Percentiles rank a stretch among this genome's conserved stretches.
Evolutionary conservation across 2,113 vertebrate genomes (phyloP).

Genomic region (Rhynchopsitta pachyrhyncha): DNA sequence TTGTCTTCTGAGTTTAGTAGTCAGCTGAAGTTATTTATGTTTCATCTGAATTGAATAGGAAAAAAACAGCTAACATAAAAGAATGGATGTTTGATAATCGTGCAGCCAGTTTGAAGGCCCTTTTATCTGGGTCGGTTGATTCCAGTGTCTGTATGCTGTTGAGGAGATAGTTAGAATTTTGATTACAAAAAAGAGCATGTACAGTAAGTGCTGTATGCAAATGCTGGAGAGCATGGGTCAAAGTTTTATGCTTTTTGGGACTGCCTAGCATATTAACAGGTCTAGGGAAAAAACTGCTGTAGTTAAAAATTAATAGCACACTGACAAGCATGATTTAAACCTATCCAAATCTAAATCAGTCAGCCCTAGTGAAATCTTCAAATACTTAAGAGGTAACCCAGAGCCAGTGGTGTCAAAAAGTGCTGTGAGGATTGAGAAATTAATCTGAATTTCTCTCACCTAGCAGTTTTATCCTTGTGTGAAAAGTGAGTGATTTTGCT

Average conservation of each 20-base stretch:
- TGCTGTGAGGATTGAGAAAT: conserved; percentile 45
- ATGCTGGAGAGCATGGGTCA: conserved; percentile 47
- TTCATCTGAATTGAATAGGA: conserved; percentile 10
- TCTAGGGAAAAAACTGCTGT: conserved; percentile 47
- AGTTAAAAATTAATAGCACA: conserved; percentile 70
- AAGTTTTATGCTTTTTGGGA: conserved; percentile 59
- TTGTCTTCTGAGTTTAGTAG: neutral
- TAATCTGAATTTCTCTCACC: conserved; percentile 59
- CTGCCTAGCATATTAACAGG: conserved; percentile 65
- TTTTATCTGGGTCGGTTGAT: neutral
- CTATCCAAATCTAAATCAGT: conserved; percentile 66
- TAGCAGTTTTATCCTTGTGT: conserved; percentile 54
- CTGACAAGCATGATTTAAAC: conserved; percentile 68
- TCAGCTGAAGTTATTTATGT: neutral
- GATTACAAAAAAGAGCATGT: conserved; percentile 27
- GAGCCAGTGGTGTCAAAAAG: conserved; percentile 53
- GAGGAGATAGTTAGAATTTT: conserved; percentile 35
- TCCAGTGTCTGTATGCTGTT: neutral
- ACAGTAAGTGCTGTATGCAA: conserved; percentile 57
- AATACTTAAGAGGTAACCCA: conserved; percentile 38
- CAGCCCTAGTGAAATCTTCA: conserved; percentile 56
- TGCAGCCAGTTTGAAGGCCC: neutral
- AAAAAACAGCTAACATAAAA: conserved; percentile 12
- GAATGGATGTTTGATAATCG: neutral
- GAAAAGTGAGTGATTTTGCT: conserved; percentile 54